Base-by-base conservation (phyloP, 2,888 invertebrate species). In the Tribolium freemani region DNA sequence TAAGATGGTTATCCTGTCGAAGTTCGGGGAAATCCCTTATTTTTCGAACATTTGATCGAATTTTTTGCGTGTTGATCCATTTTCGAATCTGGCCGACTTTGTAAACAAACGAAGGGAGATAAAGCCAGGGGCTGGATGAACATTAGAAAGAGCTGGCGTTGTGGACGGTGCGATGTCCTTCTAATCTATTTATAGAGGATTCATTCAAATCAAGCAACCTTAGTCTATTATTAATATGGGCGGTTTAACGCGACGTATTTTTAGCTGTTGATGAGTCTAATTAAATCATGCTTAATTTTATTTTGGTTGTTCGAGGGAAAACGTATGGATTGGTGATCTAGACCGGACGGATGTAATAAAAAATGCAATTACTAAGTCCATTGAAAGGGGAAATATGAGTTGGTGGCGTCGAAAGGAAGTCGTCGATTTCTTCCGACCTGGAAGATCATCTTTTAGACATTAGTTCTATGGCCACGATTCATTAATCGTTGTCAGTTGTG, bases 131-230 rank as follows among this genome's bases (percentile, higher is more conserved):
- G 30, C 31, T 13, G 10, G 31, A 50, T 13, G 26, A 45, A 5
- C 16, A 38, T 48, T 50, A 57, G 60, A 53, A 45, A 60, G 68
- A 68, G 57, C 10, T 13, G 21, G 68, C 16, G 50, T 8, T 3
- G 45, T 11, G 54, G 45, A 66, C 66, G 53, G 68, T 50, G 50
- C 69, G 60, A 45, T 53, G 69, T 69, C 71, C 71, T 71, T 64
- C 71, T 58, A 66, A 66, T 68, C 68, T 73, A 73, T 73, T 73
- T 73, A 73, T 73, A 73, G 68, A 57, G 58, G 61, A 73, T 73
- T 71, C 71, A 73, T 71, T 73, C 73, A 73, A 61, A 67, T 73
- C 73, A 56, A 67, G 13, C 64, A 21, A 64, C 69, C 31, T 64
- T 72, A 58, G 56, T 53, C 64, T 69, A 58, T 66, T 73, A 66